Conservation (phyloP, 2,113 vertebrate species). For the Melierax canorus region DNA sequence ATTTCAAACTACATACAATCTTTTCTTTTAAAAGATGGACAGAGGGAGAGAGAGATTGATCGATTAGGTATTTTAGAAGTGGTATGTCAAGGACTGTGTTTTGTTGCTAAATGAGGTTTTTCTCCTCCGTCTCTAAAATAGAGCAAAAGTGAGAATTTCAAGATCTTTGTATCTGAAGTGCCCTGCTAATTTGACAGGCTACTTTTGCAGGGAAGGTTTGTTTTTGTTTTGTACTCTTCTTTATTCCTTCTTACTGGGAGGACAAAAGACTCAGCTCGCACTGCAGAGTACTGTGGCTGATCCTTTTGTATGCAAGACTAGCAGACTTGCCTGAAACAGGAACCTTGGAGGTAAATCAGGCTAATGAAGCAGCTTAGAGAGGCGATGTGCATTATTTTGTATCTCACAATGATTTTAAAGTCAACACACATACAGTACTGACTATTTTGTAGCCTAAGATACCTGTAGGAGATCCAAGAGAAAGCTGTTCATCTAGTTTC, state of each 20-base stretch:
- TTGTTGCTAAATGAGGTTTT: constrained; percentile 34
- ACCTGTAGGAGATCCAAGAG: constrained; percentile 19
- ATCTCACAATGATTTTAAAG: constrained; percentile 60
- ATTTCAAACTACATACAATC: neutral
- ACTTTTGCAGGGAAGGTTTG: constrained; percentile 22
- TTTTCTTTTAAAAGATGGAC: neutral
- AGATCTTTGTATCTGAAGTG: constrained; percentile 47
- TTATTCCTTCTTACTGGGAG: constrained; percentile 6
- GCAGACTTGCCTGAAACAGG: constrained; percentile 52
- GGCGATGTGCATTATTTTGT: constrained; percentile 23
- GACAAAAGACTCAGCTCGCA: neutral
- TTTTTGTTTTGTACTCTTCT: constrained; percentile 26
- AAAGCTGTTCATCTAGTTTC: constrained; percentile 28
- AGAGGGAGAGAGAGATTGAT: neutral
- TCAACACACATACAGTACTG: constrained; percentile 12
- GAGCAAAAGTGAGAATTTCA: constrained; percentile 14
- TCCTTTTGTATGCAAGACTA: constrained; percentile 46
- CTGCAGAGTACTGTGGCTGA: constrained; percentile 5
- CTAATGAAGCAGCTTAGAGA: constrained; percentile 65
- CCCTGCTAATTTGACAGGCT: constrained; percentile 45
- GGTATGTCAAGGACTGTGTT: constrained; percentile 4
- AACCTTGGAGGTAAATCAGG: constrained; percentile 67
- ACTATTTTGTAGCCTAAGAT: constrained; percentile 31
- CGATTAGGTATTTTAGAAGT: constrained; percentile 12
- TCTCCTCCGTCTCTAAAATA: neutral